Evolutionary conservation across 2,113 vertebrate species (phyloP).

Genomic region (Tor tambroides): DNA sequence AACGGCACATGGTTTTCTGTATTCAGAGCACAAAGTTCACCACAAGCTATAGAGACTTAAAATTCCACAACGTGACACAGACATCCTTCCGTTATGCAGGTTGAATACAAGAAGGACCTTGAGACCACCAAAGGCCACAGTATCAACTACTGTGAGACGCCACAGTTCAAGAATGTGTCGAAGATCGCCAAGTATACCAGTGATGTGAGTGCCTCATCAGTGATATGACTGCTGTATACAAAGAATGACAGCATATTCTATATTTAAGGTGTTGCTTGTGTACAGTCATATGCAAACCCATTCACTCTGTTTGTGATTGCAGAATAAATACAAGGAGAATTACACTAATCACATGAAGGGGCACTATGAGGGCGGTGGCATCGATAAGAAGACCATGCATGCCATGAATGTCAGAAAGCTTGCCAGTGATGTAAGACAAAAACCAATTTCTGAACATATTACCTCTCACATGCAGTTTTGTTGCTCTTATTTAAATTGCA

Average conservation of each 20-base stretch:
- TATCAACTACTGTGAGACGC: slow-evolving; percentile 97
- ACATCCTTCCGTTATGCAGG: slow-evolving; percentile 72
- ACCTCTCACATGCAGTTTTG: background rate
- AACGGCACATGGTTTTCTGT: slow-evolving; percentile 8
- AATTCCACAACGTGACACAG: slow-evolving; percentile 13
- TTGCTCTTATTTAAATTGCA: background rate
- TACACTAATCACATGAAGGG: slow-evolving; percentile 90
- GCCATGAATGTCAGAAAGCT: slow-evolving; percentile 92
- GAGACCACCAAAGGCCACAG: slow-evolving; percentile 90
- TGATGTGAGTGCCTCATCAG: slow-evolving; percentile 83
- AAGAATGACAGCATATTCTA: slow-evolving; percentile 29
- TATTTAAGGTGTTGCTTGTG: slow-evolving; percentile 40
- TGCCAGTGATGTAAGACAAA: slow-evolving; percentile 91
- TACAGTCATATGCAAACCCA: background rate
- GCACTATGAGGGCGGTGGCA: slow-evolving; percentile 87
- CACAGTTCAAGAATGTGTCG: slow-evolving; percentile 89
- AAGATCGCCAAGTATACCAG: slow-evolving; percentile 93
- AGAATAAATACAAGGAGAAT: slow-evolving; percentile 96
- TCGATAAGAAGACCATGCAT: slow-evolving; percentile 90
- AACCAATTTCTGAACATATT: background rate
- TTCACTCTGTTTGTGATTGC: slow-evolving; percentile 37
- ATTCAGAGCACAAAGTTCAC: no score
- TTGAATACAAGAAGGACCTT: slow-evolving; percentile 92
- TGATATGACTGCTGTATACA: slow-evolving; percentile 5
- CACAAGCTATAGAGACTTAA: slow-evolving; percentile 5